Base-by-base conservation (phyloP, 2,888 invertebrate genomes). In the Villa cingulata region DNA sequence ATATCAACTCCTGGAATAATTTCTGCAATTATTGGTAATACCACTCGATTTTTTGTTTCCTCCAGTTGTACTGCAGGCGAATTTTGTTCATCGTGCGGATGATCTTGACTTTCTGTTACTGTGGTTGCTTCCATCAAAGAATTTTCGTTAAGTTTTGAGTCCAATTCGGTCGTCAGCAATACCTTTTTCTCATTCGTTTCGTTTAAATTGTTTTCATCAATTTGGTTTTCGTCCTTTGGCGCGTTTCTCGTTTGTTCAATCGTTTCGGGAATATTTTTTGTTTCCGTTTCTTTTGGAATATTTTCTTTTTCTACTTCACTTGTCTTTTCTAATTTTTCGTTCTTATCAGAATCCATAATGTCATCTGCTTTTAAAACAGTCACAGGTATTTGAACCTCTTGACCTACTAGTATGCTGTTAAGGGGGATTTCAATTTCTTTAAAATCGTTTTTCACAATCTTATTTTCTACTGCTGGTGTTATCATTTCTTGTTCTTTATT, bases 391-490 rank as follows among this genome's bases (percentile, higher is more conserved):
- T 23, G 23, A 23, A 23, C 23, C 7, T 23, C 23, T 23, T 23
- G 23, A 6, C 23, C 23, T 7, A 23, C 23, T 23, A 23, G 7
- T 23, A 23, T 7, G 7, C 29, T 12, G 12, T 32, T 12, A 12
- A 32, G 12, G 3, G 29, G 12, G 4, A 12, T 32, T 32, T 32
- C 29, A 32, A 9, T 32, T 32, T 32, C 12, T 32, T 32, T 32
- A 3, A 32, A 36, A 16, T 36, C 36, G 34, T 43, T 29, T 43
- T 43, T 23, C 29, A 15, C 41, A 36, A 16, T 10, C 37, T 42
- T 41, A 39, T 10, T 37, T 18, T 36, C 3, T 20, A 17, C 29
- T 27, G 5, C 14, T 55, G 45, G 49, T 49, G 29, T 32, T 12
- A 12, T 32, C 12, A 9, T 9, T 32, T 32, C 29, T 12, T 12